A percentile compares a stretch with the other conserved stretches of the same genome.
Conservation (phyloP, 2,113 vertebrate genomes). For the Sakesphorus luctuosus region DNA sequence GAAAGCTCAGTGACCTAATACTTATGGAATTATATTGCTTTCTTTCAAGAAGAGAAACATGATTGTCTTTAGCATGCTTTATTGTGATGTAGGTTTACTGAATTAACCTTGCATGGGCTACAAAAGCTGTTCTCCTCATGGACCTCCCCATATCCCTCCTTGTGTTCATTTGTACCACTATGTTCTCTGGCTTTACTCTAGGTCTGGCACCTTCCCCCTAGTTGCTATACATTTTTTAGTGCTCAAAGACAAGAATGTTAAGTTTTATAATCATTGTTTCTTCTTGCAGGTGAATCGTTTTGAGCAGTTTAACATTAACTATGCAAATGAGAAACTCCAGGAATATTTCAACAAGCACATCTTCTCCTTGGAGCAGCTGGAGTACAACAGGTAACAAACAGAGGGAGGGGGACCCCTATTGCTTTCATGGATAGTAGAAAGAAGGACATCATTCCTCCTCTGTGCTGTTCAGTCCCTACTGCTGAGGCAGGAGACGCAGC, state of each 20-base stretch:
- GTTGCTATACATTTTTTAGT: not conserved
- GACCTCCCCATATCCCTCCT: not conserved
- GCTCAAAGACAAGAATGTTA: not conserved
- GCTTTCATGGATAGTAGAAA: not conserved
- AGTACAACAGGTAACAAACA: conserved; percentile 87
- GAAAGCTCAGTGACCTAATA: not conserved
- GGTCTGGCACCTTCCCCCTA: not conserved
- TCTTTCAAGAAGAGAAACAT: not conserved
- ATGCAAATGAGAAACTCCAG: conserved; percentile 93
- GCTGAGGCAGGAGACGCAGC: not conserved
- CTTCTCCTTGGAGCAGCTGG: conserved; percentile 93
- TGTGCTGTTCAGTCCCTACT: not conserved
- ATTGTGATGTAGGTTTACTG: not conserved
- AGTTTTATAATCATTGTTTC: not conserved
- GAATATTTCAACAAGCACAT: conserved; percentile 96
- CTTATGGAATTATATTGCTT: not conserved
- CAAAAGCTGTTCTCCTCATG: not conserved
- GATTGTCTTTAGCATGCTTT: not conserved
- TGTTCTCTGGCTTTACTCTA: not conserved
- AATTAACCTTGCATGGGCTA: not conserved
- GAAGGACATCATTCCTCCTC: not conserved
- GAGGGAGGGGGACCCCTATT: not conserved
- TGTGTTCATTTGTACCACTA: not conserved
- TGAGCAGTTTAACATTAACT: conserved; percentile 95
- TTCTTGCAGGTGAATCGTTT: conserved; percentile 88